Evolutionary conservation across 2,797 vertebrate species (phyloP).

Genomic region (Micropoecilia bifurca): DNA sequence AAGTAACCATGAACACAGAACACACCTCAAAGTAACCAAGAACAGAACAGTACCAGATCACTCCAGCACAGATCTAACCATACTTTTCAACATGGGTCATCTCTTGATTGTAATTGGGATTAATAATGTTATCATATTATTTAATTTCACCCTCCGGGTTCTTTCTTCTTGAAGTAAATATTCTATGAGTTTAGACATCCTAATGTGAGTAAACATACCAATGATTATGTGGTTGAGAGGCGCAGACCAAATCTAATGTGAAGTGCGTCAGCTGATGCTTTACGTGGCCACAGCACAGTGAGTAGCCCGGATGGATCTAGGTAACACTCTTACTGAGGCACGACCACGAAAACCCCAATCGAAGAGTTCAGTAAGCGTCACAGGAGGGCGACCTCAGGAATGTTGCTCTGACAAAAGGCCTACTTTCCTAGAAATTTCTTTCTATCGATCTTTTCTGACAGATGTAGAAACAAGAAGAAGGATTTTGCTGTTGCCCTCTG

Average conservation of each 20-base stretch:
- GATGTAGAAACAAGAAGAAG: neutral
- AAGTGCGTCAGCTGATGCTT: slow-evolving; percentile 32
- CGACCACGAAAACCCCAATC: slow-evolving; percentile 42
- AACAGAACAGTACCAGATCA: neutral
- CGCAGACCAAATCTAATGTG: slow-evolving; percentile 1
- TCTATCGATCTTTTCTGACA: slow-evolving; percentile 24
- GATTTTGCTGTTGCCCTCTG: neutral
- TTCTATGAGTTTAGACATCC: neutral
- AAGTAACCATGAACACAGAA: neutral
- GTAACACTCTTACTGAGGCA: slow-evolving; percentile 23
- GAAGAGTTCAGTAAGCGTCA: slow-evolving; percentile 27
- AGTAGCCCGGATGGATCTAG: slow-evolving; percentile 21
- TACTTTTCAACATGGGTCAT: neutral
- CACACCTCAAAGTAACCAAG: neutral
- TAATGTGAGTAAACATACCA: slow-evolving; percentile 10
- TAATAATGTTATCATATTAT: neutral
- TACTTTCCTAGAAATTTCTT: slow-evolving; percentile 15
- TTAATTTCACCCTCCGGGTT: neutral
- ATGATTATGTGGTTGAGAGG: slow-evolving; percentile 16
- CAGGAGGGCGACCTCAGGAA: slow-evolving; percentile 43
- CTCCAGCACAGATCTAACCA: neutral
- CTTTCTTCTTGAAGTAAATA: neutral
- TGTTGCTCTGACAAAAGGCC: slow-evolving; percentile 8
- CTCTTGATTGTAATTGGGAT: neutral
- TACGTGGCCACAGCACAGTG: slow-evolving; percentile 24